Percentiles rank a stretch among this genome's conserved stretches.
These are phyloP conservation scores for Xenops minutus DNA, from an alignment of 2,797 vertebrate genomes.

Conservation along the genomic window DNA sequence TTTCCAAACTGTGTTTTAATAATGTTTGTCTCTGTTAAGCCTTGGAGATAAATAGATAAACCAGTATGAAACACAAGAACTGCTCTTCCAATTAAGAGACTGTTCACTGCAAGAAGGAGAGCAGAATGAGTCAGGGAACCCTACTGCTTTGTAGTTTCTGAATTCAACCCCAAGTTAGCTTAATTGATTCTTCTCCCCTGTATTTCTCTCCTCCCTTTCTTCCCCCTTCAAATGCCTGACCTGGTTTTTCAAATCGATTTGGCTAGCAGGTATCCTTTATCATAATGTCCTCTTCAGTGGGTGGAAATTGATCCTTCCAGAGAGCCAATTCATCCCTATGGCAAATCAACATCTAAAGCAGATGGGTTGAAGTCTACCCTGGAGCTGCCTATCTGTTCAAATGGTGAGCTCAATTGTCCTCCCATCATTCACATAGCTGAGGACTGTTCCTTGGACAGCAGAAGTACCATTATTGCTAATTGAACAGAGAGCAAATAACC, in stretches of 20 bases:
- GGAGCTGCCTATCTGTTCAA: not conserved
- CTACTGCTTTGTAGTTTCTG: not conserved
- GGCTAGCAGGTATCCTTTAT: not conserved
- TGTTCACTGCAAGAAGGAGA: not conserved
- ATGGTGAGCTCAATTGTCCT: not conserved
- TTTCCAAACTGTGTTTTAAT: slow-evolving; percentile 60
- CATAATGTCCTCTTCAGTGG: not conserved
- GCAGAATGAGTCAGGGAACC: not conserved
- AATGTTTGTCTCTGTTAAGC: slow-evolving; percentile 55
- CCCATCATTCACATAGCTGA: not conserved
- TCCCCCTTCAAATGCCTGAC: not conserved
- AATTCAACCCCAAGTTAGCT: not conserved
- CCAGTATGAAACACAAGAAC: slow-evolving; percentile 2
- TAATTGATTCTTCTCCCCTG: not conserved
- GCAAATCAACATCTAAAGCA: not conserved
- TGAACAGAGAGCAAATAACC: not conserved
- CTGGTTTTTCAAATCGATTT: not conserved
- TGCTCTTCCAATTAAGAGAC: slow-evolving; percentile 22
- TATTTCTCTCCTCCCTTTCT: not conserved
- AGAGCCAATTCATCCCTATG: not conserved
- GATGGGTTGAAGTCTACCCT: not conserved
- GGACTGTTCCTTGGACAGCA: not conserved
- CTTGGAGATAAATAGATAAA: slow-evolving; percentile 55
- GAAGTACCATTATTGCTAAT: not conserved
- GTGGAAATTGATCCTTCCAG: not conserved